Base-by-base conservation (phyloP, 2,888 invertebrate species). In the Agrilus biguttatus region DNA sequence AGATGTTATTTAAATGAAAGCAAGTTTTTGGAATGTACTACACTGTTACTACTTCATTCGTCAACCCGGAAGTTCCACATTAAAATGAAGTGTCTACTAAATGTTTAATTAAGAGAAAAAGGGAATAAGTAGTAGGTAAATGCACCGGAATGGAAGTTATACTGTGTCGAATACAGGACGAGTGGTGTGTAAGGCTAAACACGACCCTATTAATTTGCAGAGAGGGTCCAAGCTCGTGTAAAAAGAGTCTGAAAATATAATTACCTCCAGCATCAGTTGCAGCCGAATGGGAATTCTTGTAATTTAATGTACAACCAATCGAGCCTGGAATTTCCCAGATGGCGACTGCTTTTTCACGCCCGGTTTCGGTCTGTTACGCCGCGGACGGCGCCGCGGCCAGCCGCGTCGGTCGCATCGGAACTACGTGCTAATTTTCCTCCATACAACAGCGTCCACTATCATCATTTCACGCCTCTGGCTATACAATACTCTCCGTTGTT, bases 181-280 rank as follows among this genome's bases (percentile, higher is more conserved):
- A 28, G 28, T 10, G 28, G 28, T 10, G 42, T 44, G 46, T 42
- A 47, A 40, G 42, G 43, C 14, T 39, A 45, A 45, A 46, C 47
- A 49, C 47, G 47, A 50, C 51, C 51, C 51, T 51, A 52, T 52
- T 52, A 52, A 52, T 52, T 51, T 51, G 47, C 50, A 50, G 46
- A 42, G 37, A 47, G 49, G 48, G 48, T 44, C 47, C 46, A 51
- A 46, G 48, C 51, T 52, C 49, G 45, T 47, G 49, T 52, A 52
- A 52, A 52, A 52, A 52, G 50, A 51, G 51, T 49, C 50, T 46
- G 52, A 52, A 52, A 52, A 52, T 51, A 50, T 52, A 52, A 52
- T 52, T 52, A 52, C 48, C 49, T 49, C 46, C 44, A 48, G 45
- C 51, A 50, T 50, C 45, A 28, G 28, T 28, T 42, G 49, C 43